Conservation (phyloP, 2,888 invertebrate species). For the Clunio marinus region DNA sequence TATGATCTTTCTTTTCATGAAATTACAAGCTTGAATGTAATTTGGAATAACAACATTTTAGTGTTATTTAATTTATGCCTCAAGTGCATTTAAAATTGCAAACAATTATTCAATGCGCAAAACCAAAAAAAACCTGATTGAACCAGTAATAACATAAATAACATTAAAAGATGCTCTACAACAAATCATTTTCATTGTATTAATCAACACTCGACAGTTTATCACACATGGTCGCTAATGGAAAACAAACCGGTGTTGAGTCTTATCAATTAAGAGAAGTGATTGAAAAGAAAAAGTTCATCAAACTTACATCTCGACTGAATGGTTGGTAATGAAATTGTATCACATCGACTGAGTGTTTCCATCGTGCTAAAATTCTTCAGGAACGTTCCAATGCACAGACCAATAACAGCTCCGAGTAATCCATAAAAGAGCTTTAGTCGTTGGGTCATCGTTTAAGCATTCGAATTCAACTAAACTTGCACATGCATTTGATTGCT, state of each 20-base stretch:
- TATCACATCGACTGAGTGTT: constrained; percentile 18
- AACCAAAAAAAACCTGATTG: too few relatives aligned
- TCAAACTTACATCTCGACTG: constrained; percentile 27
- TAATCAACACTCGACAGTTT: too few relatives aligned
- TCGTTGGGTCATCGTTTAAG: constrained; percentile 7
- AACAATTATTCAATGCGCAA: too few relatives aligned
- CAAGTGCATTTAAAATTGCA: too few relatives aligned
- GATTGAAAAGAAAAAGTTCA: neutral
- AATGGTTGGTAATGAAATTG: constrained; percentile 2
- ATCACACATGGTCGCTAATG: neutral
- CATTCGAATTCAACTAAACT: neutral
- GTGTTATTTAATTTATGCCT: too few relatives aligned
- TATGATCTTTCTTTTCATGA: too few relatives aligned
- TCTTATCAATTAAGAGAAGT: constrained; percentile 18
- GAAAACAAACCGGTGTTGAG: neutral
- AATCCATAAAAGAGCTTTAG: constrained; percentile 35
- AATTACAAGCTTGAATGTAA: too few relatives aligned
- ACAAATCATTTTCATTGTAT: too few relatives aligned
- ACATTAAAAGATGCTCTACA: too few relatives aligned
- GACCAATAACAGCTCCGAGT: constrained; percentile 34
- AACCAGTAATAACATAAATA: too few relatives aligned
- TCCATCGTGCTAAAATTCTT: constrained; percentile 28
- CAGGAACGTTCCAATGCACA: constrained; percentile 32
- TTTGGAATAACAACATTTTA: too few relatives aligned
- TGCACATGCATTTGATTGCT: neutral